Evolutionary conservation across 2,113 vertebrate species (phyloP), one percentile per base, ranked within the genome.

Genomic region (Xyrauchen texanus): DNA sequence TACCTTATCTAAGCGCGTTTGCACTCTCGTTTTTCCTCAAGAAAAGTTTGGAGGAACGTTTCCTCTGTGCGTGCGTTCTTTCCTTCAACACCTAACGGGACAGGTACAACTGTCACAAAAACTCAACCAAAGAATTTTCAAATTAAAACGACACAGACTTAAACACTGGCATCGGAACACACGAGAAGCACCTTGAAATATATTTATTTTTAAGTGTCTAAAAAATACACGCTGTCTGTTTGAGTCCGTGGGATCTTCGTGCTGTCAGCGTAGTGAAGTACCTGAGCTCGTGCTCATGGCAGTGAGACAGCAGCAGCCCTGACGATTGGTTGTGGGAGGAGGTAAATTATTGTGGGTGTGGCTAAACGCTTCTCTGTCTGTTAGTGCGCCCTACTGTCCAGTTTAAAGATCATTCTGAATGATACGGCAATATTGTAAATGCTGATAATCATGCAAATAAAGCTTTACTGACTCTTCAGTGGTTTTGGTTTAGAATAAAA

Each of bases 341-440:
- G 34, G 8, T 46, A 11, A 34, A 12, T 0, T 2, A 10, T 0
- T 9, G 3, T 10, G 70, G 82, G 82, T 76, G 82, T 65, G 34
- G 65, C 67, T 21, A 44, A 3, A 45, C 4, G 8, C 12, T 63
- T 44, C 15, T 11, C 21, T 67, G 75, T 78, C 70, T 61, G 68
- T 76, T 78, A 52, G 76, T 78, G 82, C 82, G 66, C 75, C 64
- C 82, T 78, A 68, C 76, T 58, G 82, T 69, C 42, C 21, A 62
- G 42, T 21, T 16, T 74, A 16, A 42, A n/a, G 8, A 65, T 42
- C 42, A 42, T 7, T 34, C 61, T 69, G 7, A 60, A 71, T 11
- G 6, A 6, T 52, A 52, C 51, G 3, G 8, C 8, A 49, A 49
- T 49, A 5, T 49, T 49, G 21, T 34, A 34, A 34, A 34, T 34